Base-by-base conservation (phyloP, 2,888 invertebrate species). In the Andrena chrysosceles region DNA sequence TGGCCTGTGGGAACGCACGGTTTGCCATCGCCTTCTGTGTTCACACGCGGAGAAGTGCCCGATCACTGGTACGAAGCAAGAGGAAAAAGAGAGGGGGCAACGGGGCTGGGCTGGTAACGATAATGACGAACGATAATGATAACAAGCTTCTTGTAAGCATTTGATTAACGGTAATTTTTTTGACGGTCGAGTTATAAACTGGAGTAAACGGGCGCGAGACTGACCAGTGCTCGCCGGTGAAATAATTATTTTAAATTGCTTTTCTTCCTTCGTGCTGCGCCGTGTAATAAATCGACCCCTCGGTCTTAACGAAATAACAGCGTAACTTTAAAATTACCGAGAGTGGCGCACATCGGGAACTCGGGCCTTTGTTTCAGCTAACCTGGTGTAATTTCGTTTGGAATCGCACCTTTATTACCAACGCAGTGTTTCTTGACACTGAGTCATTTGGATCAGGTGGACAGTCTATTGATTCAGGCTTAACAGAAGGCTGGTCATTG, bases 101-200 rank as follows among this genome's bases (percentile, higher is more conserved):
- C 29, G 59, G 52, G 42, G 29, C 68, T 31, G 49, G 54, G 35
- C 23, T 56, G 56, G 73, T 67, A 73, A 81, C 62, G 70, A 77
- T 81, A 76, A 77, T 81, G 77, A 42, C 63, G 48, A 31, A 62
- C 68, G 59, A 69, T 78, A 79, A 82, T 75, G 71, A 63, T 68
- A 75, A 78, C 75, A 62, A 71, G 67, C 16, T 29, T 54, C 33
- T 56, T 69, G 66, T 63, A 71, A 56, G 74, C 35, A 75, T 66
- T 59, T 68, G 62, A 74, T 82, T 75, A 75, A 67, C 82, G 63
- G 35, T 29, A 59, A 75, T 79, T 63, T 68, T 78, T 78, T 35
- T 69, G 33, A 68, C 59, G 35, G 35, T 23, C 26, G 33, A 42
- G 48, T 10, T 31, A 63, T 49, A 77, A 77, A 76, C 56, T 52